Conservation (phyloP, 2,888 invertebrate genomes). For the Lottia scabra region DNA sequence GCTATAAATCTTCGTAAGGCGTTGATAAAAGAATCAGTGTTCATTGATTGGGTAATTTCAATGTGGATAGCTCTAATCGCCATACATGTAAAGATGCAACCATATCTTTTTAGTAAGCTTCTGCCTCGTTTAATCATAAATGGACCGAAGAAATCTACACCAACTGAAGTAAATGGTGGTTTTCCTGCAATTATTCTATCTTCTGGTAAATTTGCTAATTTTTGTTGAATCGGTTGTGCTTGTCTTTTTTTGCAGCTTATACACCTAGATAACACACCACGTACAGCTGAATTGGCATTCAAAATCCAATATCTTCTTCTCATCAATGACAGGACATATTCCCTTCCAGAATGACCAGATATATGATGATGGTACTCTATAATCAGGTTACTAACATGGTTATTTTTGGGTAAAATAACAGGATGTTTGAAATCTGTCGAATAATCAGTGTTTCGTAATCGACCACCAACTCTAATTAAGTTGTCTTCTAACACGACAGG, state of each 20-base stretch:
- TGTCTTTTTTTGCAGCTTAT: neutral
- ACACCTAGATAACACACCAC: too few species aligned
- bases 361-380: too few species aligned
- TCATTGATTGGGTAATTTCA: neutral
- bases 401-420: too few species aligned
- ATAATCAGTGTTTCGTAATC: too few species aligned
- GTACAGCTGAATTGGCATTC: too few species aligned
- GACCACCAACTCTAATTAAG: too few species aligned
- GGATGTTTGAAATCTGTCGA: too few species aligned
- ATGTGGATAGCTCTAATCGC: neutral
- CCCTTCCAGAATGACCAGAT: neutral
- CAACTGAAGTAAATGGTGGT: neutral
- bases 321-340: neutral
- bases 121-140: neutral
- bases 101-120: conserved; percentile 5
- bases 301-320: too few species aligned
- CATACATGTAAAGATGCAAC: neutral
- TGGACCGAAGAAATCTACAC: neutral
- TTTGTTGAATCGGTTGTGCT: neutral
- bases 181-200: conserved; percentile 20
- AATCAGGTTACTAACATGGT: too few species aligned
- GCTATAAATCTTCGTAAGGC: neutral
- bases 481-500: too few species aligned
- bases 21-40: neutral
- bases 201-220: neutral